Base-by-base conservation (phyloP, 2,113 vertebrate genomes). In the Holacanthus passer region DNA sequence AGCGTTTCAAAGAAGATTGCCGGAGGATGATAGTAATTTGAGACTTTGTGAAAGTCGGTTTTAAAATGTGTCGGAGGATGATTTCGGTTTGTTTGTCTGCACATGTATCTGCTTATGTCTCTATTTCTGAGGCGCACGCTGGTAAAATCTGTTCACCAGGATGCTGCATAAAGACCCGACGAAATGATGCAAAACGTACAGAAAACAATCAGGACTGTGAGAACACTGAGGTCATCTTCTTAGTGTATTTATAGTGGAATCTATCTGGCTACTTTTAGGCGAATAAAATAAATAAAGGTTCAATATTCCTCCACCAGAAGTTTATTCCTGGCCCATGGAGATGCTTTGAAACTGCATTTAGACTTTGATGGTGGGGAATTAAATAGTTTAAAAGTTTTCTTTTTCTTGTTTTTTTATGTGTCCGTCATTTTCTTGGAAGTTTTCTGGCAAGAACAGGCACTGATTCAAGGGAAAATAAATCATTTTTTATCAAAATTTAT, bases 21-120 rank as follows among this genome's bases (percentile, higher is more conserved):
- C 14, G 14, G 64, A 52, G 52, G 65, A 74, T 77, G 16, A 83
- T 72, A 73, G 53, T 52, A 45, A 80, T 84, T 68, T 71, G 17
- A 63, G 75, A 73, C 32, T 73, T 58, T 59, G 48, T 63, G 14
- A 58, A 73, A 56, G 53, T 74, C 8, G 0, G 8, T 17, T 17
- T 59, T 43, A 64, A 39, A 32, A 77, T 58, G 37, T 77, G 35
- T 53, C 17, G 5, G 37, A 43, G 5, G 65, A 45, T 27, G 43
- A 14, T 73, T 62, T 63, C 5, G 12, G 13, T 50, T 17, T 73
- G 41, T 50, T 53, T 78, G 11, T 53, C n/a, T 75, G 27, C 50
- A 60, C 9, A 11, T 37, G 55, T 59, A 43, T 65, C 7, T 56
- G 8, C 58, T 22, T 63, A 3, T 64, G 65, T 71, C 9, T 41